Conservation (phyloP, 1,140 invertebrate species). For the Rhynchophorus ferrugineus region DNA sequence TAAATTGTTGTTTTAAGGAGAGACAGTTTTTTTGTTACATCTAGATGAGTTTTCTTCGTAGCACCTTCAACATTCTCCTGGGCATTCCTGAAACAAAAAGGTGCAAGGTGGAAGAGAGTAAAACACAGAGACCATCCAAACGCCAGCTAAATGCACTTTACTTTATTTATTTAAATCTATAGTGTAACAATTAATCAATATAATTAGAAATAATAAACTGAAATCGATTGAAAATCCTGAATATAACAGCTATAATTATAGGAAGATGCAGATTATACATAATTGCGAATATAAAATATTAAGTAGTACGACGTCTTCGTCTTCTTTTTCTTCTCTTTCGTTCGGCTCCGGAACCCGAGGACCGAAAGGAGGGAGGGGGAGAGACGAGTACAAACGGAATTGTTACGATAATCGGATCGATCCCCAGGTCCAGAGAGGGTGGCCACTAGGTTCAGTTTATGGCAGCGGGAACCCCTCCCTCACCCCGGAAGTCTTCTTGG, state of each 20-base stretch:
- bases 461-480: neutral
- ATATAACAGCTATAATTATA: conserved; percentile 17
- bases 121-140: no score
- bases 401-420: neutral
- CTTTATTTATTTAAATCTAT: neutral
- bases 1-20: no score
- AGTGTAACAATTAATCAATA: neutral
- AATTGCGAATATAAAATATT: conserved; percentile 18
- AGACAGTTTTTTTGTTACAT: no score
- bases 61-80: no score
- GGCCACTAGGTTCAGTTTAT: neutral
- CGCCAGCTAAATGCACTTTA: neutral
- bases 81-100: no score
- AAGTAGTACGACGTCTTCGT: conserved; percentile 13
- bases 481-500: conserved; percentile 10
- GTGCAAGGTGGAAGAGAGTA: neutral
- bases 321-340: neutral
- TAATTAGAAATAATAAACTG: neutral
- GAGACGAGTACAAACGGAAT: neutral
- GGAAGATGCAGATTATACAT: conserved; percentile 11
- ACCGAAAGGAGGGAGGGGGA: neutral
- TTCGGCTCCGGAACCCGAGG: no score
- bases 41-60: no score
- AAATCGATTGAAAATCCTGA: neutral
- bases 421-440: neutral